These are phyloP conservation scores for Crematogaster levior DNA, from an alignment of 2,888 invertebrate species.

Conservation along the genomic window DNA sequence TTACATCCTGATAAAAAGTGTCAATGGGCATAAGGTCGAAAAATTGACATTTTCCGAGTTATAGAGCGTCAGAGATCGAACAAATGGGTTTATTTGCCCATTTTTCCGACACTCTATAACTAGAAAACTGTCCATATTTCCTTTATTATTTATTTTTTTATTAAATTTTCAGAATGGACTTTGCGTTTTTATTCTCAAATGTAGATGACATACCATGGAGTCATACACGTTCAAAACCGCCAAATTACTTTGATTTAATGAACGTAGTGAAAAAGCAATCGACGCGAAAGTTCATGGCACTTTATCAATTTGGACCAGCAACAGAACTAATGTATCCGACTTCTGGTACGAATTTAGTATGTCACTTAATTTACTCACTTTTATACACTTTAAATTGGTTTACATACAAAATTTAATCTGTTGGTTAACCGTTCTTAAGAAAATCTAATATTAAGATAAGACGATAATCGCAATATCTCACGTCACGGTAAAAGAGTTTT, in stretches of 20 bases:
- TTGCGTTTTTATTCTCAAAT: conserved; percentile 90
- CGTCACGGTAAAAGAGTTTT: background rate
- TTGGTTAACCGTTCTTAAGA: background rate
- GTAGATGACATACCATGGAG: conserved; percentile 89
- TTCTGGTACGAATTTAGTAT: conserved; percentile 80
- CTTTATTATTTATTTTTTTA: background rate
- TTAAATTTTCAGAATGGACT: conserved; percentile 87
- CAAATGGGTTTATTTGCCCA: no score
- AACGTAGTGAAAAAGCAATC: conserved; percentile 88
- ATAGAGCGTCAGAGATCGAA: no score
- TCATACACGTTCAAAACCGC: conserved; percentile 86
- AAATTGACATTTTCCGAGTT: no score
- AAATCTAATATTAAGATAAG: conserved; percentile 10
- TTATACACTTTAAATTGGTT: background rate
- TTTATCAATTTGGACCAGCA: conserved; percentile 87
- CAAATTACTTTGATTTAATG: conserved; percentile 87
- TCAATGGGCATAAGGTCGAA: no score
- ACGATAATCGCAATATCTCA: background rate
- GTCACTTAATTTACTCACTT: background rate
- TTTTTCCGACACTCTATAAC: no score
- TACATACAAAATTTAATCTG: background rate
- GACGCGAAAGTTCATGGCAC: conserved; percentile 89
- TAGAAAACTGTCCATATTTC: no score
- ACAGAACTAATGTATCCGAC: conserved; percentile 84
- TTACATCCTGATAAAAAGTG: no score